A percentile compares a stretch with the other conserved stretches of the same genome.
Conservation (phyloP, 2,797 vertebrate species). For the Mico argentatus region DNA sequence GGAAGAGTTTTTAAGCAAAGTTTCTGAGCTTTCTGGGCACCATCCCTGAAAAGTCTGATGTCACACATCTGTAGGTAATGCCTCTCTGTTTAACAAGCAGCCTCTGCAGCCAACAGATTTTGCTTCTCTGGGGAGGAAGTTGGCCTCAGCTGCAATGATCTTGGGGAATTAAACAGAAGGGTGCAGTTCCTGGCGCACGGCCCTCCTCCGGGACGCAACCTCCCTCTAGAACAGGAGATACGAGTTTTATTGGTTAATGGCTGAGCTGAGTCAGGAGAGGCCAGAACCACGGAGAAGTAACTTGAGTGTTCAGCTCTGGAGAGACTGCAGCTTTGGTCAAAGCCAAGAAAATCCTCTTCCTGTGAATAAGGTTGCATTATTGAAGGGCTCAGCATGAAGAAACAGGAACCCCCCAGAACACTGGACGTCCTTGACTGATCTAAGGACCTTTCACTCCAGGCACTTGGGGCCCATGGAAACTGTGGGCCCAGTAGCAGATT, state of each 20-base stretch:
- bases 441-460: background rate
- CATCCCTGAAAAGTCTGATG: accelerated
- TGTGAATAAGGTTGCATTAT: background rate
- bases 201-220: accelerated
- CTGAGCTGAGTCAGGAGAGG: accelerated
- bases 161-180: no score
- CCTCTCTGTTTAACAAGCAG: background rate
- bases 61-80: accelerated
- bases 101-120: no score
- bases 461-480: background rate
- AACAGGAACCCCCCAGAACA: background rate
- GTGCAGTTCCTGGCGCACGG: accelerated
- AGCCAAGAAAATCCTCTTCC: accelerated
- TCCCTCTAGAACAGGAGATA: background rate
- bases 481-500: background rate
- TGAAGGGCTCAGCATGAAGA: accelerated
- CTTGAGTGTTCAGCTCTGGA: accelerated
- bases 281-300: background rate
- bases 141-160: background rate
- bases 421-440: accelerated
- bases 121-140: background rate
- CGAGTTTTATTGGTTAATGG: accelerated
- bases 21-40: background rate
- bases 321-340: accelerated
- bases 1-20: background rate